These are phyloP conservation scores for Drosophila nigricruria DNA, from an alignment of 2,888 invertebrate species.

Conservation along the genomic window DNA sequence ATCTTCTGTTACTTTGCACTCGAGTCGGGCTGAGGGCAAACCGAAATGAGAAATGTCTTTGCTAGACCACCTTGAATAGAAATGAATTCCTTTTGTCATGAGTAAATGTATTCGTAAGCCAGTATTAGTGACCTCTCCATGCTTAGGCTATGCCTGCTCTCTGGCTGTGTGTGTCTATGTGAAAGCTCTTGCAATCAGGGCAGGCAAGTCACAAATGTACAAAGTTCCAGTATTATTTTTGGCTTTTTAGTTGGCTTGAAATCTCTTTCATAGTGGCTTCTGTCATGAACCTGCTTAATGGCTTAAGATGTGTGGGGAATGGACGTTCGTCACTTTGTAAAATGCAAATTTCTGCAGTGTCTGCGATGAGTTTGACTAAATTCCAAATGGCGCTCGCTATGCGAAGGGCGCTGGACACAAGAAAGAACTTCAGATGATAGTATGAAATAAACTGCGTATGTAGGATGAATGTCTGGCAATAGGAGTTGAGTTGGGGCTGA, in stretches of 20 bases:
- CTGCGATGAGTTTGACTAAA: slow-evolving; percentile 51
- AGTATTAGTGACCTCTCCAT: slow-evolving; percentile 15
- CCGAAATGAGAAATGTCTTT: slow-evolving; percentile 50
- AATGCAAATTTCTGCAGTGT: slow-evolving; percentile 67
- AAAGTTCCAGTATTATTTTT: slow-evolving; percentile 7
- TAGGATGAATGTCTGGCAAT: slow-evolving; percentile 26
- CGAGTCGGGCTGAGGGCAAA: slow-evolving; percentile 21
- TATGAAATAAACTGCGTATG: slow-evolving; percentile 33
- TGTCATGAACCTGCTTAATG: slow-evolving; percentile 67
- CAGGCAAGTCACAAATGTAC: background rate
- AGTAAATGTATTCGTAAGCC: slow-evolving; percentile 4
- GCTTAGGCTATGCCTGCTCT: background rate
- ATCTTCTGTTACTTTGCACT: slow-evolving; percentile 59
- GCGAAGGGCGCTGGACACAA: slow-evolving; percentile 16
- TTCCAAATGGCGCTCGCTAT: slow-evolving; percentile 26
- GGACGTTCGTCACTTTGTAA: slow-evolving; percentile 62
- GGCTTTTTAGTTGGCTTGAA: slow-evolving; percentile 46
- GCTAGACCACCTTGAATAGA: slow-evolving; percentile 49
- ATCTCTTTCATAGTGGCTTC: slow-evolving; percentile 48
- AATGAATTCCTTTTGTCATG: slow-evolving; percentile 23
- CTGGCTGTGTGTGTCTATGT: background rate
- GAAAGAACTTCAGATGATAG: slow-evolving; percentile 23
- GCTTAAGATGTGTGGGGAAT: slow-evolving; percentile 46
- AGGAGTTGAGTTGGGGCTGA: slow-evolving; percentile 34
- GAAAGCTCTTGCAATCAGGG: slow-evolving; percentile 22